Percentiles rank a stretch among this genome's conserved stretches.
Conservation (phyloP, 37 sponge, comb jelly and placozoan genomes). For the Spongilla lacustris region DNA sequence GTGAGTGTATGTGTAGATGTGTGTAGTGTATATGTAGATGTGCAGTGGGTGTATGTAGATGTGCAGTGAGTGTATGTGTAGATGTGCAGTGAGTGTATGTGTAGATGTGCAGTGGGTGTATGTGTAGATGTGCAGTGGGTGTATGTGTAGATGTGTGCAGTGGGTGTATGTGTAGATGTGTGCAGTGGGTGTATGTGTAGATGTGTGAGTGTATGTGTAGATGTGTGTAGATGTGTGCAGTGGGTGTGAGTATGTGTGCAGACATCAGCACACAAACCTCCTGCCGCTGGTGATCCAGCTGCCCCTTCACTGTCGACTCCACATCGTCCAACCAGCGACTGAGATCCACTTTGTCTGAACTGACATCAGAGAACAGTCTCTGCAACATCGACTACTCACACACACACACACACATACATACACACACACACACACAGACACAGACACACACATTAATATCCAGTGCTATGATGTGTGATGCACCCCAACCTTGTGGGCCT, state of each 20-base stretch:
- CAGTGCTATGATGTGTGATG: too few species aligned
- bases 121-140: not conserved
- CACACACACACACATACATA: not conserved
- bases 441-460: not conserved
- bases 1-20: not conserved
- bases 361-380: slow-evolving; percentile 36
- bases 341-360: slow-evolving; percentile 3
- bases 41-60: too few species aligned
- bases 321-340: slow-evolving; percentile 38
- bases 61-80: not conserved
- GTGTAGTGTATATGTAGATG: too few species aligned
- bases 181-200: not conserved
- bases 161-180: not conserved
- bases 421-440: not conserved
- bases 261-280: slow-evolving; percentile 10
- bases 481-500: not conserved
- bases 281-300: not conserved
- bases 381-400: slow-evolving; percentile 1
- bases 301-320: slow-evolving; percentile 12
- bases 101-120: not conserved
- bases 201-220: not conserved
- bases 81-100: too few species aligned
- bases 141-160: not conserved
- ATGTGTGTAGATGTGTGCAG: not conserved
- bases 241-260: not conserved